Conservation (phyloP, 2,113 vertebrate genomes). For the Hippocampus barbouri region DNA sequence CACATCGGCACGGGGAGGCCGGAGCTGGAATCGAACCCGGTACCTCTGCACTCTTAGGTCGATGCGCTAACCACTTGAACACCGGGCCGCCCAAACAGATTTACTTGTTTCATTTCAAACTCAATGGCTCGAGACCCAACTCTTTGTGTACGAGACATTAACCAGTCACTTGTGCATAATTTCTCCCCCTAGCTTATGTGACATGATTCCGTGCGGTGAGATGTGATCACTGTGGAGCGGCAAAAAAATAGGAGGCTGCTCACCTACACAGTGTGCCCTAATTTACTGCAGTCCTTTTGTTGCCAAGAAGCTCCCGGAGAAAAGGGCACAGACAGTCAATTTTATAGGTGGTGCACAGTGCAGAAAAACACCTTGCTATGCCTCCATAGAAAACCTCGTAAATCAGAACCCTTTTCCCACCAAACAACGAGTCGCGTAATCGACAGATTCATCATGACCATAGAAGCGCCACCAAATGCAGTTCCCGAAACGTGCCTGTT, state of each 20-base stretch:
- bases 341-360: background rate
- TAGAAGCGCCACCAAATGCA: background rate
- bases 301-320: background rate
- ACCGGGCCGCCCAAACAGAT: no score
- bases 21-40: no score
- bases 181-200: background rate
- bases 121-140: background rate
- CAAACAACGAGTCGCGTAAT: background rate
- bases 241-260: background rate
- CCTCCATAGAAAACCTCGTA: background rate
- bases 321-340: constrained; percentile 3
- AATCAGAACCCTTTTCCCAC: background rate
- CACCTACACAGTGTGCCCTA: background rate
- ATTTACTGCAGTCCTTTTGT: constrained; percentile 2
- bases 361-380: constrained; percentile 8
- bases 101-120: background rate
- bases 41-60: no score
- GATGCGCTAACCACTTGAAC: no score
- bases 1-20: no score
- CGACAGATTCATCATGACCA: background rate
- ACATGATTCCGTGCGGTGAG: background rate
- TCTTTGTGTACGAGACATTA: background rate
- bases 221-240: background rate
- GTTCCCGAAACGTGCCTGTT: background rate
- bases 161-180: background rate